phyloP scores from a whole-genome alignment of 2,888 invertebrate genomes.

The Agrenia bidenticulata region DNA sequence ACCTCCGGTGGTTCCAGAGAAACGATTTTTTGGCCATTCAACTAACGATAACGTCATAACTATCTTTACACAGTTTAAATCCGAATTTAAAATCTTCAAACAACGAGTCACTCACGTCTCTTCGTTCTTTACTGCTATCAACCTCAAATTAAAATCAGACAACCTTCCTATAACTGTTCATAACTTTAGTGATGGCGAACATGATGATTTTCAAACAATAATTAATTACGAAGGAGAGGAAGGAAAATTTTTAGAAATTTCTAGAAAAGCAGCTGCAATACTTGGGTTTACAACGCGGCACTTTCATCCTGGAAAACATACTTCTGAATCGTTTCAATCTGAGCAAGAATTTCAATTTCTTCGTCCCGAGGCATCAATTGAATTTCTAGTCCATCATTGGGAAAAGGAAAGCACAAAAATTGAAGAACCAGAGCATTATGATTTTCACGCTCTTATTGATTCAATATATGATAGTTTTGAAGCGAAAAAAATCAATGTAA shows the following conservation, averaged over 20 bases:
- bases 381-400: background rate
- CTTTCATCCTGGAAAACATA: background rate
- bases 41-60: no score
- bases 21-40: no score
- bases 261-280: background rate
- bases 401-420: background rate
- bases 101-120: no score
- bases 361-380: background rate
- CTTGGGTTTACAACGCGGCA: background rate
- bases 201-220: no score
- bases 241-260: background rate
- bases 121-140: no score
- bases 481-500: background rate
- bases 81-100: no score
- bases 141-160: no score
- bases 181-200: no score
- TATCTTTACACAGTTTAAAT: no score
- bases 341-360: background rate
- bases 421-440: background rate
- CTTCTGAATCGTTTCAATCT: background rate
- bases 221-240: no score
- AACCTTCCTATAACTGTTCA: no score
- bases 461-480: background rate
- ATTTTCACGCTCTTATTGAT: background rate
- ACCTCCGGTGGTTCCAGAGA: no score